Conservation (phyloP, 2,888 invertebrate species). For the Campoletis raptor region DNA sequence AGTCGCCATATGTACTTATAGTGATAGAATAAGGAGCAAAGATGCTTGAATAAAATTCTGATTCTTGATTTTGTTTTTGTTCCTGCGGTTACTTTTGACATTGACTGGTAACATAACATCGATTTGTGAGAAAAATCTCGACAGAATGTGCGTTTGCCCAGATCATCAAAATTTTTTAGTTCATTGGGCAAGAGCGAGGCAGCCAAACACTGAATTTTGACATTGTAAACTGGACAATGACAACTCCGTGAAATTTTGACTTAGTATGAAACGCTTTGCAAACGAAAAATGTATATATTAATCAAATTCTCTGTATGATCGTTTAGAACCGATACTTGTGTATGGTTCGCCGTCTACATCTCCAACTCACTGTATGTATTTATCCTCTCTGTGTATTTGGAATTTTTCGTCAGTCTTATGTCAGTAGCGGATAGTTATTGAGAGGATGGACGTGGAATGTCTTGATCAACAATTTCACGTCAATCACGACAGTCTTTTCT, state of each 20-base stretch:
- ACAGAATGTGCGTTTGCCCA: background rate
- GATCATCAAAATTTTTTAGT: background rate
- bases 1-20: constrained; percentile 65
- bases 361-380: constrained; percentile 16
- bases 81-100: background rate
- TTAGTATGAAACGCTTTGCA: background rate
- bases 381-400: constrained; percentile 19
- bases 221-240: background rate
- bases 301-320: background rate
- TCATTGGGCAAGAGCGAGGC: background rate
- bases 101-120: background rate
- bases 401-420: constrained; percentile 34
- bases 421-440: constrained; percentile 1
- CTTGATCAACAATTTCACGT: constrained; percentile 20
- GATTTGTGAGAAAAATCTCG: background rate
- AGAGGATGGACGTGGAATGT: constrained; percentile 50
- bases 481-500: background rate
- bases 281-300: constrained; percentile 24
- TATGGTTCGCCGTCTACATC: constrained; percentile 32
- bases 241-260: background rate
- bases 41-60: constrained; percentile 1
- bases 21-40: constrained; percentile 28
- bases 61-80: background rate
- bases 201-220: background rate
- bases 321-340: background rate